A percentile compares a stretch with the other conserved stretches of the same genome.
These are phyloP conservation scores for Bothrops jararaca DNA, from an alignment of 2,113 vertebrate genomes.

Conservation along the genomic window DNA sequence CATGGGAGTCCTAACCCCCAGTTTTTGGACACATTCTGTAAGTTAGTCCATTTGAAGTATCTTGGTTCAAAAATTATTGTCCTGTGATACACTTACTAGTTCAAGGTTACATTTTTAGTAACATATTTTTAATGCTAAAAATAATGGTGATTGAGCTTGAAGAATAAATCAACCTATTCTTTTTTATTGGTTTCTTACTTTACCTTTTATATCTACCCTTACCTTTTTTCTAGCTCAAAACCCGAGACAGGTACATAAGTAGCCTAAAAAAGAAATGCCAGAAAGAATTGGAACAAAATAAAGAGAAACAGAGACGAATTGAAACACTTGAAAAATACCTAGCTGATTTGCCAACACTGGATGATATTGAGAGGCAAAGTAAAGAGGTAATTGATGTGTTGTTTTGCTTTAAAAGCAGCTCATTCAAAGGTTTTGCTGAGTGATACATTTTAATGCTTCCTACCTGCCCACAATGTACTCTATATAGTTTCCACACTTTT, in stretches of 20 bases:
- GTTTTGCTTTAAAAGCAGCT: background rate
- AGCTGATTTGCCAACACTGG: conserved; percentile 88
- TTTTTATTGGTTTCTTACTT: conserved; percentile 17
- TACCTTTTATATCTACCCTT: conserved; percentile 27
- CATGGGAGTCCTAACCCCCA: background rate
- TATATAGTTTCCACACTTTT: background rate
- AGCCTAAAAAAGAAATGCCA: conserved; percentile 94
- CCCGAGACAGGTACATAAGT: conserved; percentile 91
- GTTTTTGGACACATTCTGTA: background rate
- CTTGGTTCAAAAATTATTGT: background rate
- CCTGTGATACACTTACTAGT: background rate
- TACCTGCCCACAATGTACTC: background rate
- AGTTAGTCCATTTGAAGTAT: background rate
- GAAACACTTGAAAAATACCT: conserved; percentile 96
- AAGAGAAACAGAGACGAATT: conserved; percentile 90
- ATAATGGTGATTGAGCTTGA: background rate
- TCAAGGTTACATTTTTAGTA: background rate
- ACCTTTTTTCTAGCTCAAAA: conserved; percentile 83
- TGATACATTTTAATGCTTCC: background rate
- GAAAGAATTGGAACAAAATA: conserved; percentile 87
- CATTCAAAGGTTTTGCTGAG: background rate
- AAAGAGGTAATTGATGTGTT: conserved; percentile 77
- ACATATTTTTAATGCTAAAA: background rate
- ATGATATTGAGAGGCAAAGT: conserved; percentile 84
- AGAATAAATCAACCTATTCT: conserved; percentile 24